Evolutionary conservation across 2,888 invertebrate genomes (phyloP).

Genomic region (Epinotia ramella): DNA sequence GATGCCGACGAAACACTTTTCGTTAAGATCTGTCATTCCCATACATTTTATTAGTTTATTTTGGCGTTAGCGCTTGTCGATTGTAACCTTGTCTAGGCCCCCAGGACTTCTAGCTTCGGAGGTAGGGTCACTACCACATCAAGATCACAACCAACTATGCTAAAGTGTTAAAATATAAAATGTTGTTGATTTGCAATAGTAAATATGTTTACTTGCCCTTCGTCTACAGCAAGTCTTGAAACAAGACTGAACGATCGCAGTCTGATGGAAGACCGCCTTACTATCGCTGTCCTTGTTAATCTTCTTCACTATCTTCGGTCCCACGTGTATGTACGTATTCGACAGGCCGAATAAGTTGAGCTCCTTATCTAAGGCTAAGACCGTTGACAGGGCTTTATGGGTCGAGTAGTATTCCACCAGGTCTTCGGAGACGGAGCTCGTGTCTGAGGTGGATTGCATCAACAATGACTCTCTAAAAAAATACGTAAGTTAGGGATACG

Average conservation of each 20-base stretch:
- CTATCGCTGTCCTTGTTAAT: conserved; percentile 62
- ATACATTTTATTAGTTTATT: no score
- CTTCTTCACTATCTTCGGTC: conserved; percentile 61
- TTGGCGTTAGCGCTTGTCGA: no score
- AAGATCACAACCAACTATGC: no score
- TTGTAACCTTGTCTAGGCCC: no score
- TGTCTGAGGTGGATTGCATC: conserved; percentile 61
- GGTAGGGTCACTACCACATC: no score
- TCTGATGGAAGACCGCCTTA: conserved; percentile 73
- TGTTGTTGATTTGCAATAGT: no score
- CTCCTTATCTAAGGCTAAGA: conserved; percentile 74
- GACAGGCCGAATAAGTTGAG: conserved; percentile 79
- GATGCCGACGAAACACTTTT: no score
- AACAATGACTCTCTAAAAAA: conserved; percentile 67
- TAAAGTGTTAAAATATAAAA: no score
- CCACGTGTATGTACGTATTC: conserved; percentile 72
- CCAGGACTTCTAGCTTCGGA: no score
- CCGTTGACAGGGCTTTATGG: conserved; percentile 73
- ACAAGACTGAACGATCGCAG: conserved; percentile 76
- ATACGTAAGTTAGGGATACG: neutral
- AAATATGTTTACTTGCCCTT: conserved; percentile 62
- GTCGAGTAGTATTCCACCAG: conserved; percentile 53
- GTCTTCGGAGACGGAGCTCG: conserved; percentile 57
- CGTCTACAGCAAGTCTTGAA: conserved; percentile 65
- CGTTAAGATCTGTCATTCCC: no score